Conservation (phyloP, 2,888 invertebrate species). For the Phaonia tiefii region DNA sequence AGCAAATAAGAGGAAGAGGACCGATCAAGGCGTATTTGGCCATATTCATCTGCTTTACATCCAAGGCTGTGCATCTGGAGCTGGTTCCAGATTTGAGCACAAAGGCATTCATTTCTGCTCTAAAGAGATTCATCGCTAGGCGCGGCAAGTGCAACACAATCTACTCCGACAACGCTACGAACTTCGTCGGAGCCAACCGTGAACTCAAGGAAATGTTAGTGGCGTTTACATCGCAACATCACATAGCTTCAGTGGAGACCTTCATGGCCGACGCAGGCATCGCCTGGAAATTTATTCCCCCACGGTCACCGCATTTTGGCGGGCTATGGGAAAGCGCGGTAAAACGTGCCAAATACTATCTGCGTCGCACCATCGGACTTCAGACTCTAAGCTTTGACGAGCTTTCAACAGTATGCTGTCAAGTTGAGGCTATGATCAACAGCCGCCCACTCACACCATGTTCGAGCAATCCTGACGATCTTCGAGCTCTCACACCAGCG, state of each 20-base stretch:
- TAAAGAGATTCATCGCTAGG: conserved; percentile 23
- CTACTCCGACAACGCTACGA: conserved; percentile 52
- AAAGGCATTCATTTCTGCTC: not conserved
- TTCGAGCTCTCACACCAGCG: conserved; percentile 62
- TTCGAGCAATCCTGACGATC: conserved; percentile 32
- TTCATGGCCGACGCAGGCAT: conserved; percentile 33
- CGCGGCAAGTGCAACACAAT: conserved; percentile 26
- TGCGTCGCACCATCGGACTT: conserved; percentile 19
- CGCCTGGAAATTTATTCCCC: conserved; percentile 48
- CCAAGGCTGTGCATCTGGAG: conserved; percentile 44
- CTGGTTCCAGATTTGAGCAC: conserved; percentile 28
- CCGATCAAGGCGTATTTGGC: conserved; percentile 28
- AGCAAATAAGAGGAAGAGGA: conserved; percentile 6
- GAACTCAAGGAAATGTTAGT: conserved; percentile 39
- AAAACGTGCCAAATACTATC: conserved; percentile 33
- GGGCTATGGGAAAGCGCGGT: conserved; percentile 56
- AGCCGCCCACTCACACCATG: conserved; percentile 47
- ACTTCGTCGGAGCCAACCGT: conserved; percentile 56
- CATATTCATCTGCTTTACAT: conserved; percentile 37
- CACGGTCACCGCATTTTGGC: conserved; percentile 50
- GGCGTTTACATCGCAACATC: conserved; percentile 20
- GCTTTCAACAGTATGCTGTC: conserved; percentile 49
- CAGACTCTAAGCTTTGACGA: conserved; percentile 43
- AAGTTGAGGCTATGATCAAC: conserved; percentile 52
- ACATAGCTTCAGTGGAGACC: conserved; percentile 9